phyloP scores from a whole-genome alignment of 2,888 invertebrate species.

The Habroteleia sp. region DNA sequence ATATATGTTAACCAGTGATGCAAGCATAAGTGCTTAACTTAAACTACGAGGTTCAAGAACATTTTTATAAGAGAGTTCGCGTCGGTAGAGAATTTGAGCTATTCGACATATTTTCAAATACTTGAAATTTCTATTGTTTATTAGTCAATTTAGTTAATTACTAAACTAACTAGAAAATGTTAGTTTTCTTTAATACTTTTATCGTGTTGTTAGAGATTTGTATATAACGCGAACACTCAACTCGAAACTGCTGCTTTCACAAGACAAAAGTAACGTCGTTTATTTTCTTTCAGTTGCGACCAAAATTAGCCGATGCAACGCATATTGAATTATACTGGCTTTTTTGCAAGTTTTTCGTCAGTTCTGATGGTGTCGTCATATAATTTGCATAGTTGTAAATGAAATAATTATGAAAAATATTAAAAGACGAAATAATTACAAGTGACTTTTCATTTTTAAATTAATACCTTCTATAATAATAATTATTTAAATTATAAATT shows the following conservation, averaged over 20 bases:
- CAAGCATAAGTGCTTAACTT: constrained; percentile 15
- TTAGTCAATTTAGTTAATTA: too few relatives aligned
- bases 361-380: constrained; percentile 19
- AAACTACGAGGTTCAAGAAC: constrained; percentile 11
- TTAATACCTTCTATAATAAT: too few relatives aligned
- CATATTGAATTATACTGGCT: background rate
- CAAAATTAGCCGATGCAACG: constrained; percentile 2
- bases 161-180: too few relatives aligned
- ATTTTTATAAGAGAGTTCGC: constrained; percentile 7
- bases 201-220: constrained; percentile 26
- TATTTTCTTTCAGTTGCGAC: constrained; percentile 20
- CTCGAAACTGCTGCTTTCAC: background rate
- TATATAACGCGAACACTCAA: constrained; percentile 16
- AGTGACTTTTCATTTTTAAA: background rate
- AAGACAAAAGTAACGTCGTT: background rate
- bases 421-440: constrained; percentile 32
- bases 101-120: constrained; percentile 2
- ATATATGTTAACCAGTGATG: constrained; percentile 26
- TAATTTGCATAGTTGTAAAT: constrained; percentile 41
- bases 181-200: constrained; percentile 33
- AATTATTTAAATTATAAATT: too few relatives aligned
- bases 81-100: background rate
- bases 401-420: constrained; percentile 39
- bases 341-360: constrained; percentile 3
- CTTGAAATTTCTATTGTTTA: too few relatives aligned